A percentile compares a stretch with the other conserved stretches of the same genome.
phyloP scores from a whole-genome alignment of 2,113 vertebrate species.

The Microcebus ravelobensis region DNA sequence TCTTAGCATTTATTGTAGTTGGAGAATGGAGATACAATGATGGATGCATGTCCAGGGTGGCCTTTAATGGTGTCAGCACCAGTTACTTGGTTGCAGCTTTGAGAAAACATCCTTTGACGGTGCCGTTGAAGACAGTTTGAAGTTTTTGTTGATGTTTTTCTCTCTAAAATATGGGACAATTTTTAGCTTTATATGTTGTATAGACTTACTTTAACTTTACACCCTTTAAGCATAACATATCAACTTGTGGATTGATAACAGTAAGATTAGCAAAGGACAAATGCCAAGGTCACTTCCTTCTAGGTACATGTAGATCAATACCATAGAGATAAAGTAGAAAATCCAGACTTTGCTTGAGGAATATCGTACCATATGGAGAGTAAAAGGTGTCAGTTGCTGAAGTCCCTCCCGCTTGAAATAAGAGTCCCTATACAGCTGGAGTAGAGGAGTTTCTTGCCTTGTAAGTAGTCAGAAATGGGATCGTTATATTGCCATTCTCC shows the following conservation, averaged over 20 bases:
- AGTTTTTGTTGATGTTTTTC: not conserved
- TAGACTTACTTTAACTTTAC: not conserved
- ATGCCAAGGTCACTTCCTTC: not conserved
- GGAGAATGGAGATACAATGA: not conserved
- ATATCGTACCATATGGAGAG: not conserved
- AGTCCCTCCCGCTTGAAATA: not conserved
- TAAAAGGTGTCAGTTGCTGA: not conserved
- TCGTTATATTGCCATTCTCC: too few species aligned
- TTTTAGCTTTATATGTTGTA: not conserved
- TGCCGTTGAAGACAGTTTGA: not conserved
- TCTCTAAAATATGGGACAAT: not conserved
- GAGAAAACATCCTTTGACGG: not conserved
- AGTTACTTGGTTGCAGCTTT: not conserved
- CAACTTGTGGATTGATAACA: not conserved
- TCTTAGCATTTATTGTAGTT: not conserved
- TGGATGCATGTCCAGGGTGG: not conserved
- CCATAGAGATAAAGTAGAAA: accelerated
- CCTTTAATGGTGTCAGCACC: not conserved
- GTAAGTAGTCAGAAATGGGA: not conserved
- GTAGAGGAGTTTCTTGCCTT: not conserved
- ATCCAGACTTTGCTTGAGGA: not conserved
- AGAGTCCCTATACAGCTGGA: not conserved
- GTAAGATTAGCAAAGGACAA: not conserved
- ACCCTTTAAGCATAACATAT: not conserved
- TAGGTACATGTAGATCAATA: accelerated